A percentile compares a stretch with the other conserved stretches of the same genome.
These are phyloP conservation scores for Muricea muricata DNA, from an alignment of 92 coral and sea anemone species.

Conservation along the genomic window DNA sequence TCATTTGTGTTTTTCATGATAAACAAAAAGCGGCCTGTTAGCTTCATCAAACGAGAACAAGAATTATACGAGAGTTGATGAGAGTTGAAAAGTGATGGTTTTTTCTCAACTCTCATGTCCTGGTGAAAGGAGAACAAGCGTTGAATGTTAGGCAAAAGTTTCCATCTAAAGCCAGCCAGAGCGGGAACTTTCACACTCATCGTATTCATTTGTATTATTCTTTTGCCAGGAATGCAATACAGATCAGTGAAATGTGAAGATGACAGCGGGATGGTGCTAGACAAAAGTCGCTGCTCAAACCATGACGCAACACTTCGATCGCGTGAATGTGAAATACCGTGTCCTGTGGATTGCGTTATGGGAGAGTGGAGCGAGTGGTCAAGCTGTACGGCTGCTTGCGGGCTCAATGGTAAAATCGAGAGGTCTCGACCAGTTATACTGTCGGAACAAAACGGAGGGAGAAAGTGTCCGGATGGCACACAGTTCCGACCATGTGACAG, in stretches of 20 bases:
- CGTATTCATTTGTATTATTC: too few species aligned
- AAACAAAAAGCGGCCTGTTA: too few species aligned
- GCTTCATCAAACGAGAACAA: too few species aligned
- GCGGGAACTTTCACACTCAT: too few species aligned
- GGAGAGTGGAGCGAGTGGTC: slow-evolving; percentile 30
- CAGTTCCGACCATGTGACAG: slow-evolving; percentile 32
- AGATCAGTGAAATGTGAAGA: slow-evolving; percentile 27
- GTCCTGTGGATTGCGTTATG: slow-evolving; percentile 37
- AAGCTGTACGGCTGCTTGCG: slow-evolving; percentile 17
- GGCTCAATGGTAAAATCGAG: neutral
- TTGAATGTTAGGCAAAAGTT: too few species aligned
- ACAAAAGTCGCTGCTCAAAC: neutral
- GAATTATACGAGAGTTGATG: too few species aligned
- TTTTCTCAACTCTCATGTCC: too few species aligned
- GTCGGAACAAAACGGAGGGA: neutral
- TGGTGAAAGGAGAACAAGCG: too few species aligned
- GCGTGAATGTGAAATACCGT: slow-evolving; percentile 16
- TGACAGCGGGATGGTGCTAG: neutral
- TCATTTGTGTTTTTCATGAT: too few species aligned
- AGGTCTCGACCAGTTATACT: slow-evolving; percentile 11
- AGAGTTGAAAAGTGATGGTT: too few species aligned
- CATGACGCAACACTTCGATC: neutral
- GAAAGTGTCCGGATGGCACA: slow-evolving; percentile 14
- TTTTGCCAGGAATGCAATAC: neutral
- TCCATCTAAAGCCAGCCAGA: too few species aligned